These are phyloP conservation scores for Tetraodon nigroviridis DNA, from an alignment of 2,113 vertebrate species.

Conservation along the genomic window DNA sequence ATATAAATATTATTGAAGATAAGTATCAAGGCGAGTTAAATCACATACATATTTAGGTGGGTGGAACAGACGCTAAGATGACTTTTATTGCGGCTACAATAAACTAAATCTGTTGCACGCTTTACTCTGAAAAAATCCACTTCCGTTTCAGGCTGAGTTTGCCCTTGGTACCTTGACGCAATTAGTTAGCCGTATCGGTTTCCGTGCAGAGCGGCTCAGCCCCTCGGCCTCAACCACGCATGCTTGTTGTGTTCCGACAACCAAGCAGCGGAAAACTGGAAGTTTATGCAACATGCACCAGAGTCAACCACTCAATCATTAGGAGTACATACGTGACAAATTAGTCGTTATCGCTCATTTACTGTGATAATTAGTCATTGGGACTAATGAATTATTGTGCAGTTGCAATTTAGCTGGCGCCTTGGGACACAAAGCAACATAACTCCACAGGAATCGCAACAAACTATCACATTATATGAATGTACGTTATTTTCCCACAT, in stretches of 20 bases:
- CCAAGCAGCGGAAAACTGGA: constrained; percentile 22
- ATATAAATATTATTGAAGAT: too few relatives aligned
- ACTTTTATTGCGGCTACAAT: too few relatives aligned
- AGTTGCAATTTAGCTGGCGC: neutral
- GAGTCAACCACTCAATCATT: neutral
- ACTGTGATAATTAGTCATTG: neutral
- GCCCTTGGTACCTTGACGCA: constrained; percentile 3
- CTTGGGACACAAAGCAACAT: neutral
- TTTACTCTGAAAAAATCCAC: constrained; percentile 12
- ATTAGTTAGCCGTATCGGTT: constrained; percentile 38
- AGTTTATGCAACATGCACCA: constrained; percentile 5
- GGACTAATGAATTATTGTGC: neutral
- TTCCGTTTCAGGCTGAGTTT: constrained; percentile 3
- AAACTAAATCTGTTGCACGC: too few relatives aligned
- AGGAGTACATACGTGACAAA: neutral
- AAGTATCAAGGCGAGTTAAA: too few relatives aligned
- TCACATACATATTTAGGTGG: too few relatives aligned
- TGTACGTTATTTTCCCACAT: too few relatives aligned
- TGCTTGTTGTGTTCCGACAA: constrained; percentile 22
- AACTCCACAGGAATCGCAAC: too few relatives aligned
- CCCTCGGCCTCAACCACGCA: constrained; percentile 32
- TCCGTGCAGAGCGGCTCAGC: constrained; percentile 41
- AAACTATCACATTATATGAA: too few relatives aligned
- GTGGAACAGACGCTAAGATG: too few relatives aligned
- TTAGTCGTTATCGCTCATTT: neutral